These are phyloP conservation scores for Achatina immaculata DNA, from an alignment of 1,140 invertebrate species.

Conservation along the genomic window DNA sequence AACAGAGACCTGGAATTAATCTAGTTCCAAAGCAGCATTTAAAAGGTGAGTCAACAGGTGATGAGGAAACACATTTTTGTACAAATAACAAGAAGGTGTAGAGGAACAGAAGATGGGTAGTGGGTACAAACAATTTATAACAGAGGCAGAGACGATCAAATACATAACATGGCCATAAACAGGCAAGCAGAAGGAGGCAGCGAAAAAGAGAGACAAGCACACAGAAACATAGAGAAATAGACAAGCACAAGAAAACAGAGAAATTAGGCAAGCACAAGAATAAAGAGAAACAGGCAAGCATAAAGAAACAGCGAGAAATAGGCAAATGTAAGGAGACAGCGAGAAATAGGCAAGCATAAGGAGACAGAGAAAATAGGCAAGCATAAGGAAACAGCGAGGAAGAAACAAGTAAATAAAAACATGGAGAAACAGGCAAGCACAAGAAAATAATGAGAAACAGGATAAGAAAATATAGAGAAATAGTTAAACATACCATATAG, in stretches of 20 bases:
- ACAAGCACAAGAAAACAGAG: not conserved
- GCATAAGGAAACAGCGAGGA: not conserved
- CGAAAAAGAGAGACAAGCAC: slow-evolving; percentile 11
- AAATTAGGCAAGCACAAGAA: slow-evolving; percentile 6
- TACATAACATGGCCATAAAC: not conserved
- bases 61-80: too few species aligned
- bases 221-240: slow-evolving; percentile 1
- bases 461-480: not conserved
- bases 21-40: too few species aligned
- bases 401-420: not conserved
- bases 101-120: not conserved
- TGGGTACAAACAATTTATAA: not conserved
- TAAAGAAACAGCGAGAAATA: not conserved
- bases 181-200: not conserved
- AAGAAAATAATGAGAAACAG: not conserved
- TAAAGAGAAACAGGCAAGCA: not conserved
- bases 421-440: not conserved
- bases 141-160: not conserved
- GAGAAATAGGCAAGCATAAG: not conserved
- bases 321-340: not conserved
- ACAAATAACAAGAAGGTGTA: too few species aligned
- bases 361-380: too few species aligned
- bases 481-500: too few species aligned
- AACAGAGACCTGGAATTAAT: too few species aligned
- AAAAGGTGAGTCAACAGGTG: too few species aligned